These are phyloP conservation scores for Takifugu rubripes DNA, from an alignment of 2,797 vertebrate species.

Conservation along the genomic window DNA sequence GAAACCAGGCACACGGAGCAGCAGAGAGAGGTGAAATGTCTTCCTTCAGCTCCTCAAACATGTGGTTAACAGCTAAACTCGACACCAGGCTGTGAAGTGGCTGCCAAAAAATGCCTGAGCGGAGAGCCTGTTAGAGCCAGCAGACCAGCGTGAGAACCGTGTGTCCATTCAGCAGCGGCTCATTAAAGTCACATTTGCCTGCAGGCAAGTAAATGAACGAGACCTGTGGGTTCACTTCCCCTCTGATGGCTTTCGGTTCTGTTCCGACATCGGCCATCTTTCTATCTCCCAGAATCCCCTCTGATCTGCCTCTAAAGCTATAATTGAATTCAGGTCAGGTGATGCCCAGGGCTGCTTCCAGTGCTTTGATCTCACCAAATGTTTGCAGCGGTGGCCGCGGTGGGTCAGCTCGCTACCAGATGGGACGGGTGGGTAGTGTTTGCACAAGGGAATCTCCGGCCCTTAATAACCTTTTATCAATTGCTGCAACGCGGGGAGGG, in stretches of 20 bases:
- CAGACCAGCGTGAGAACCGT: slow-evolving; percentile 58
- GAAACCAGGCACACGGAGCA: slow-evolving; percentile 1
- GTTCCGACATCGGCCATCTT: no score
- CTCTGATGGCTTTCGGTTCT: not conserved
- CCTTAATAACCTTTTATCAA: slow-evolving; percentile 4
- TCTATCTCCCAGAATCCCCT: slow-evolving; percentile 8
- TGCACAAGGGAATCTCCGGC: slow-evolving; percentile 10
- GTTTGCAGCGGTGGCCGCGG: slow-evolving; percentile 59
- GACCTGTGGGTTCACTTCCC: slow-evolving; percentile 48
- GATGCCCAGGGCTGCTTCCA: slow-evolving; percentile 59
- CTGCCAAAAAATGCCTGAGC: slow-evolving; percentile 52
- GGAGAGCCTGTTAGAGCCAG: slow-evolving; percentile 22
- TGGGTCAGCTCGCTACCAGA: slow-evolving; percentile 47
- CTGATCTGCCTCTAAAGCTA: slow-evolving; percentile 74
- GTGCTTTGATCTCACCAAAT: slow-evolving; percentile 69
- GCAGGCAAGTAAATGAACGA: slow-evolving; percentile 64
- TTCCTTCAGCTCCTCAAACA: slow-evolving; percentile 35
- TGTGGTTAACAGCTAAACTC: slow-evolving; percentile 51
- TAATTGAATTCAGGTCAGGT: slow-evolving; percentile 81
- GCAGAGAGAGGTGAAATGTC: slow-evolving; percentile 26
- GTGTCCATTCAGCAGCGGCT: slow-evolving; percentile 68
- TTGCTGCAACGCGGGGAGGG: not conserved
- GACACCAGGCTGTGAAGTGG: slow-evolving; percentile 51
- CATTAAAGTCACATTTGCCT: slow-evolving; percentile 73
- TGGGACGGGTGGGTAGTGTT: slow-evolving; percentile 39